Evolutionary conservation across 2,797 vertebrate genomes (phyloP).

Genomic region (Enteromius treurensis): DNA sequence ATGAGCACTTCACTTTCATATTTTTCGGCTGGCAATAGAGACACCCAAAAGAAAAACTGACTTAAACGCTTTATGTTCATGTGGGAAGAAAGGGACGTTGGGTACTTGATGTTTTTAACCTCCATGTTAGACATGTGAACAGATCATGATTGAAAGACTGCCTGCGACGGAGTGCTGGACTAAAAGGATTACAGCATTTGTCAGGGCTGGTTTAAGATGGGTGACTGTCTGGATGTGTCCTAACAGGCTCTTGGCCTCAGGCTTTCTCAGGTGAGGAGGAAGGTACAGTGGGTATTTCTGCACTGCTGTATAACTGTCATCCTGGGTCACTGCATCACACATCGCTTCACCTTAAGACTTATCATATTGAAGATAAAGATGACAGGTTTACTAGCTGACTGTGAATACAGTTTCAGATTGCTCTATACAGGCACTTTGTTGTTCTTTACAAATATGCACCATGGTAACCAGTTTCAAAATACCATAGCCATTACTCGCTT

Average conservation of each 20-base stretch:
- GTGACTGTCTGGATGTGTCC: neutral
- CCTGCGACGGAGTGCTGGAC: neutral
- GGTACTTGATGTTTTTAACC: constrained; percentile 21
- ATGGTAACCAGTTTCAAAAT: constrained; percentile 12
- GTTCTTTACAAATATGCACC: neutral
- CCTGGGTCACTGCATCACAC: neutral
- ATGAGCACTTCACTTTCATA: constrained; percentile 50
- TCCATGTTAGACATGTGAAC: constrained; percentile 5
- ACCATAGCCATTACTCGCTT: neutral
- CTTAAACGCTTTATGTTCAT: constrained; percentile 13
- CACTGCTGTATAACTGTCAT: neutral
- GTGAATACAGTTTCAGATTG: constrained; percentile 1
- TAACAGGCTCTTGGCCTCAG: neutral
- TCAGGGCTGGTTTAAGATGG: constrained; percentile 23
- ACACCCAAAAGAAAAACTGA: neutral
- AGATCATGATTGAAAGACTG: neutral
- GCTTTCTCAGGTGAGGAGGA: constrained; percentile 25
- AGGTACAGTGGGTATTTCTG: neutral
- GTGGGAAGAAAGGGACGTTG: constrained; percentile 3
- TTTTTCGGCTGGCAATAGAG: constrained; percentile 28
- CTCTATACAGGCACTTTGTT: neutral
- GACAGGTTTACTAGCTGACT: neutral
- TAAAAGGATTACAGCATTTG: constrained; percentile 18
- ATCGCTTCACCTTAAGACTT: neutral
- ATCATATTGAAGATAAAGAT: neutral